Evolutionary conservation across 2,888 invertebrate genomes (phyloP).

Genomic region (Calliopum simillimum): DNA sequence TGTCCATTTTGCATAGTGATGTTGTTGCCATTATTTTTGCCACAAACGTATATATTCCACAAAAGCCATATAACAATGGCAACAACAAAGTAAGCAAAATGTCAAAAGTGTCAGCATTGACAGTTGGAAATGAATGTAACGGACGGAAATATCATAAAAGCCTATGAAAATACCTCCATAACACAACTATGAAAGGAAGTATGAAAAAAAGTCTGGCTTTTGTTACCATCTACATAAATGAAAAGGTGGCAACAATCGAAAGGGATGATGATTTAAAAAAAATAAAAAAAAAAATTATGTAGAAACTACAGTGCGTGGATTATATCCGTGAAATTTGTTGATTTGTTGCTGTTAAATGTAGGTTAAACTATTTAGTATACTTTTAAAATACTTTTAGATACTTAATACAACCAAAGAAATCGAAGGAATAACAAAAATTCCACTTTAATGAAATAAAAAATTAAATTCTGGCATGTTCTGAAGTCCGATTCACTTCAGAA

Average conservation of each 20-base stretch:
- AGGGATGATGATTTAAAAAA: too few relatives aligned
- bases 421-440: too few relatives aligned
- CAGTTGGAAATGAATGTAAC: constrained; percentile 15
- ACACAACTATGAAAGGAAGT: background rate
- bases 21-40: constrained; percentile 7
- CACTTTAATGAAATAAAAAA: too few relatives aligned
- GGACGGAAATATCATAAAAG: constrained; percentile 26
- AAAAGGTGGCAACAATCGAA: background rate
- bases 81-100: constrained; percentile 22
- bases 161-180: background rate
- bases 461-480: too few relatives aligned
- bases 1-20: constrained; percentile 5
- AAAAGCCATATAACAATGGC: background rate
- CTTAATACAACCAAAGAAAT: background rate
- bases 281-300: too few relatives aligned
- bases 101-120: constrained; percentile 32
- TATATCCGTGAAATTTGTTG: background rate
- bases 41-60: constrained; percentile 14
- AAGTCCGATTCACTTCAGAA: too few relatives aligned
- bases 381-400: background rate
- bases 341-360: background rate
- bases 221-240: too few relatives aligned
- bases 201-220: background rate
- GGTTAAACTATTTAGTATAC: background rate
- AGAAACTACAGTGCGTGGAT: background rate